Evolutionary conservation across 2,888 invertebrate genomes (phyloP), one percentile per base, ranked within the genome.

Genomic region (Hypena proboscidalis): DNA sequence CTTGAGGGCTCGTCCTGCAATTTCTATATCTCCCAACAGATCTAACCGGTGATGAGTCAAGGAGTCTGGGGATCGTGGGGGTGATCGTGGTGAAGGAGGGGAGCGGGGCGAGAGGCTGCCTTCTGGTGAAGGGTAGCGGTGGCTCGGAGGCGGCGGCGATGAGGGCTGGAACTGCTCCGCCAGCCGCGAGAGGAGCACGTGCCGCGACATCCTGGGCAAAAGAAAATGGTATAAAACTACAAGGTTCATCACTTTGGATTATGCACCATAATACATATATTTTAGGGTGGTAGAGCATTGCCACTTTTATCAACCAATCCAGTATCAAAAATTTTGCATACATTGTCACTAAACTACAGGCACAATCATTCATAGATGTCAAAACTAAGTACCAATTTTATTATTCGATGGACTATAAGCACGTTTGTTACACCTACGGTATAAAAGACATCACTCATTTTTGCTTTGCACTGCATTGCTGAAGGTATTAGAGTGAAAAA

Each of bases 151-250:
- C 33, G 85, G 79, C 21, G 85, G 83, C 1, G 86, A 83, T 0
- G 84, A 70, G 1, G 81, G 75, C 73, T 82, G 83, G 69, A 90
- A 90, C 79, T 89, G 89, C 77, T 90, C 90, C 44, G 87, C 89
- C 70, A 90, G 71, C 32, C 90, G 84, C 10, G 89, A 89, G 38
- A 90, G 74, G 22, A 90, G 80, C 59, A 88, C 84, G 78, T 90
- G 88, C 17, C 90, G 83, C 7, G 90, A 90, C 90, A 90, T 90
- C 65, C 86, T 88, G 65, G 1, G 38, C 15, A 42, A 58, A 39
- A 39, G 9, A 31, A 25, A 11, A 33, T 9, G 19, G 15, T 20
- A 13, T 11, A 32, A 5, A 11, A 32, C 0, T 4, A 13, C 1
- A 4, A 13, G 27, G n/a, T n/a, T n/a, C n/a, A n/a, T 13, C 4